Conservation (phyloP, 2,113 vertebrate genomes). For the Clarias batrachus region DNA sequence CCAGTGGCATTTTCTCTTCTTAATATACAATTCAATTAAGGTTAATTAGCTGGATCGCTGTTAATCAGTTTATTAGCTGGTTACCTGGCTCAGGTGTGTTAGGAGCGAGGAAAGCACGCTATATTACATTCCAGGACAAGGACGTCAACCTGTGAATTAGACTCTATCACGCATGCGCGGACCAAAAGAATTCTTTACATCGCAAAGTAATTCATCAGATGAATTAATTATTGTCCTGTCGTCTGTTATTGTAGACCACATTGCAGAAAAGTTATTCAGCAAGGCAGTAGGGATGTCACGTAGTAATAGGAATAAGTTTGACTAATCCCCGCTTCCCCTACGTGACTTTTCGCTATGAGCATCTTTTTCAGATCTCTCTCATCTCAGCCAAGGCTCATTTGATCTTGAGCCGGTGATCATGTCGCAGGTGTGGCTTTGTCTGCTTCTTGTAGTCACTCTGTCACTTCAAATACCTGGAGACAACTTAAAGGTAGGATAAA, state of each 20-base stretch:
- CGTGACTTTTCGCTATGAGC: neutral
- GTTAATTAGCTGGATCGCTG: neutral
- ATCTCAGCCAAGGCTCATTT: neutral
- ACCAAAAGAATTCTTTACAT: neutral
- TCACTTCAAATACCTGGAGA: neutral
- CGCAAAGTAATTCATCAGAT: neutral
- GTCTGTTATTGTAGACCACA: neutral
- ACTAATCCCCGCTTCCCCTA: neutral
- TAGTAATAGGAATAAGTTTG: neutral
- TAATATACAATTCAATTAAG: neutral
- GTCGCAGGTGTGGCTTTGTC: neutral
- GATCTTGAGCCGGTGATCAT: neutral
- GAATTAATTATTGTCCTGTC: neutral
- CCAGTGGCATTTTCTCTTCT: no score
- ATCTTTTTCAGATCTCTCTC: neutral
- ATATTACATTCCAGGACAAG: neutral
- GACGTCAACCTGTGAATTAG: neutral
- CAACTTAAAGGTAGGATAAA: neutral
- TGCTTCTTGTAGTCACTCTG: neutral
- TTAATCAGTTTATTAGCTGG: neutral
- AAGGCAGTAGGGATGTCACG: neutral
- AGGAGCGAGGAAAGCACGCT: neutral
- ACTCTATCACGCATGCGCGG: neutral
- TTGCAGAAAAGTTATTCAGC: neutral
- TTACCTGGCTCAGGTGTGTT: neutral